phyloP scores from a whole-genome alignment of 1,140 invertebrate genomes.

The Nautilus pompilius region DNA sequence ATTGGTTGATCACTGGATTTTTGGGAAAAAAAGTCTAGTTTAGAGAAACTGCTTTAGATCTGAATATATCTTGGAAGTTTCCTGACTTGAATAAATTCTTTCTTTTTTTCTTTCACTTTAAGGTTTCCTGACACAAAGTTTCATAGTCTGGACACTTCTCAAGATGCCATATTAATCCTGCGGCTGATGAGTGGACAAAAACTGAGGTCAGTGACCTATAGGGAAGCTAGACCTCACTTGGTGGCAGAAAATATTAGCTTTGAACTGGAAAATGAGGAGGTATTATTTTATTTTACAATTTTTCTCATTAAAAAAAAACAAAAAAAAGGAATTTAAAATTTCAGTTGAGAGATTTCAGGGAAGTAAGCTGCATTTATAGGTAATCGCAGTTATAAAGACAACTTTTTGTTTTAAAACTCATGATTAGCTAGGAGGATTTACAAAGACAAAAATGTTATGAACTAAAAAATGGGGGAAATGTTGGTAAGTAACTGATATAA shows the following conservation, averaged over 20 bases:
- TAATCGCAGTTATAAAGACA: too few species aligned
- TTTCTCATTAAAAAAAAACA: not conserved
- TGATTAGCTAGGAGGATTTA: too few species aligned
- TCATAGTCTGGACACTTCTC: constrained; percentile 69
- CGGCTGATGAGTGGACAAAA: constrained; percentile 80
- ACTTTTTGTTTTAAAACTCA: not conserved
- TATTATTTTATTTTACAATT: constrained; percentile 10
- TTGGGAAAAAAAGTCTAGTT: not conserved
- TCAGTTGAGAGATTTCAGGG: not conserved
- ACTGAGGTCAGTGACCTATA: constrained; percentile 68
- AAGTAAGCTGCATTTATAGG: too few species aligned
- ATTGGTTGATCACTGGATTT: not conserved
- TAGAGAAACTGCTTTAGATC: too few species aligned
- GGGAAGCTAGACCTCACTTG: constrained; percentile 75
- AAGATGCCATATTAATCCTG: constrained; percentile 76
- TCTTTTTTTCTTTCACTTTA: constrained; percentile 6
- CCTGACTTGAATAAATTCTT: not conserved
- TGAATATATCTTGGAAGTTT: not conserved
- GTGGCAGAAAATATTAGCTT: constrained; percentile 77
- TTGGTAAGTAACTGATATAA: too few species aligned
- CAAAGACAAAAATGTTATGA: too few species aligned
- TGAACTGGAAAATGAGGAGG: constrained; percentile 56
- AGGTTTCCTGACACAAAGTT: constrained; percentile 78
- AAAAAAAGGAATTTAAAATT: not conserved
- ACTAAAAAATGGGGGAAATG: too few species aligned